Evolutionary conservation across 2,113 vertebrate genomes (phyloP), one percentile per base, ranked within the genome.

Genomic region (Leptodactylus fuscus): DNA sequence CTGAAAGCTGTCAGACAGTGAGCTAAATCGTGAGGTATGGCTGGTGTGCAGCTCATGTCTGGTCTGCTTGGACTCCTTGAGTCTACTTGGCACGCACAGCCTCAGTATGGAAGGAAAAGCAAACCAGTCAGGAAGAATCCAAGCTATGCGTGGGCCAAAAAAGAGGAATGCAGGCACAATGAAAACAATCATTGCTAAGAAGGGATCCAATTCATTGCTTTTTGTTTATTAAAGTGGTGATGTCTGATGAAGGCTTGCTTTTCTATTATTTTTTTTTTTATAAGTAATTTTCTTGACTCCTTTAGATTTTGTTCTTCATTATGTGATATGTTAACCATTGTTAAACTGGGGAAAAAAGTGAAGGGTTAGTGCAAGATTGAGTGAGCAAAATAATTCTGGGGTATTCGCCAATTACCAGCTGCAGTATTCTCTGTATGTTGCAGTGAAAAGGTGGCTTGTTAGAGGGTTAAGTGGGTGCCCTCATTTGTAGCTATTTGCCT

Each of bases 111-210:
- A 81, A 81, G 77, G 88, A 36, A 88, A 88, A 82, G 38, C 77
- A 60, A 80, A 81, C n/a, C 75, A 79, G 32, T 67, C 24, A 58
- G 29, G 85, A 93, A 71, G 90, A 93, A 94, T 93, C 87, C n/a
- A 24, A 91, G 84, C 83, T 88, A 93, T 91, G 89, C 70, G 38
- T 77, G 87, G 82, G 89, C 82, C 87, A 88, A 46, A 71, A 49
- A 70, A 11, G 46, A 87, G 83, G 87, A 85, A 87, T 87, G 83
- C 83, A 78, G 65, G 76, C 73, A 82, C 36, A 38, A 65, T 70
- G 74, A 77, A 85, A 77, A 75, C 83, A 82, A 83, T 81, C 48
- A 67, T 46, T 46, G 65, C 20, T 22, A 79, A 79, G 62, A 85
- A 69, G 53, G 58, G 16, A 2, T 78, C 58, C 70, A 85, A 32